Evolutionary conservation across 2,888 invertebrate genomes (phyloP).

Genomic region (Xanthia togata): DNA sequence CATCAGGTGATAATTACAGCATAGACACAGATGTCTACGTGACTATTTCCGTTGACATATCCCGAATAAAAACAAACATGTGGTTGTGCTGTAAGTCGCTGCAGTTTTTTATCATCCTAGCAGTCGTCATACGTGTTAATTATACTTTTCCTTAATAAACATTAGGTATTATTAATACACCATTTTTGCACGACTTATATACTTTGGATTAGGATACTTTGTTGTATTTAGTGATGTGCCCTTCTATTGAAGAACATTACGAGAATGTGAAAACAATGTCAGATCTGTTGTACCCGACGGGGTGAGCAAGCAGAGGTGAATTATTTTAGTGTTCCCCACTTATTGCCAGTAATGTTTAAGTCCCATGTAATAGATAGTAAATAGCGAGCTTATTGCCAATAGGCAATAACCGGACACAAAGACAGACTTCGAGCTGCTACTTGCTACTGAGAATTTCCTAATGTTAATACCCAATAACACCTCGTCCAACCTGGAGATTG

Average conservation of each 20-base stretch:
- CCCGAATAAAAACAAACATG: slow-evolving; percentile 55
- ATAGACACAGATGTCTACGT: slow-evolving; percentile 41
- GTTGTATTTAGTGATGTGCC: neutral
- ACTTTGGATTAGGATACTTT: neutral
- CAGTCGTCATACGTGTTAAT: slow-evolving; percentile 50
- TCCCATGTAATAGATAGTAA: neutral
- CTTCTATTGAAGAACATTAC: neutral
- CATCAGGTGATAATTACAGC: slow-evolving; percentile 42
- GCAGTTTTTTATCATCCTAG: slow-evolving; percentile 41
- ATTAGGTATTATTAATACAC: slow-evolving; percentile 30
- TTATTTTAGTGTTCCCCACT: neutral
- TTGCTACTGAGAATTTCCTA: neutral
- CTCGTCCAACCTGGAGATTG: neutral
- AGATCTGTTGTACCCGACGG: neutral
- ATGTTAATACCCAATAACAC: no score
- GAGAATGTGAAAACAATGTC: neutral
- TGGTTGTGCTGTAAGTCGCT: slow-evolving; percentile 28
- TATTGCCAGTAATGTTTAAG: neutral
- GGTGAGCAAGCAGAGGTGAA: neutral
- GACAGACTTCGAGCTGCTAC: neutral
- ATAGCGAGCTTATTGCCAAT: neutral
- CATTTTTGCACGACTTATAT: slow-evolving; percentile 27
- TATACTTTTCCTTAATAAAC: slow-evolving; percentile 59
- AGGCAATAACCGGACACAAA: neutral
- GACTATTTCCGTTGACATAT: slow-evolving; percentile 49